A percentile compares a stretch with the other conserved stretches of the same genome.
These are phyloP conservation scores for Conops quadrifasciatus DNA, from an alignment of 2,888 invertebrate genomes.

Conservation along the genomic window DNA sequence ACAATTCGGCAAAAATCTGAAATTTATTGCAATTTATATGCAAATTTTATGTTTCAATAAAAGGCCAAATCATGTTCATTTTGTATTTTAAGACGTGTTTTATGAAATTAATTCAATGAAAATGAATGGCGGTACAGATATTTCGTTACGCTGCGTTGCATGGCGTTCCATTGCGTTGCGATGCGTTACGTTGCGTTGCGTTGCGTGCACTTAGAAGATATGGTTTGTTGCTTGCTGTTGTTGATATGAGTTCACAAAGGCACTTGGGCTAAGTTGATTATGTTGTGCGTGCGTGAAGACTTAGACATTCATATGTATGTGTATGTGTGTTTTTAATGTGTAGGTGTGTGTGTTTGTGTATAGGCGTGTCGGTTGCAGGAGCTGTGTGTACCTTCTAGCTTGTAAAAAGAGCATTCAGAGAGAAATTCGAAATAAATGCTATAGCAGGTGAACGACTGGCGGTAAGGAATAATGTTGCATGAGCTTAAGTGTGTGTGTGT, in stretches of 20 bases:
- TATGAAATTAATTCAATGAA: too few relatives aligned
- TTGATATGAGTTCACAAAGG: background rate
- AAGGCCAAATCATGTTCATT: background rate
- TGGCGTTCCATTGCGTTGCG: too few relatives aligned
- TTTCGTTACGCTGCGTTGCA: too few relatives aligned
- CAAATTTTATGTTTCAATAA: background rate
- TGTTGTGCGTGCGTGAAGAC: background rate
- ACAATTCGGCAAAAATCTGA: too few relatives aligned
- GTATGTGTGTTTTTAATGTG: background rate
- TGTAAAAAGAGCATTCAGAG: slow-evolving; percentile 2
- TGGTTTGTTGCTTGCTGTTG: slow-evolving; percentile 9
- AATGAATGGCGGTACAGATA: too few relatives aligned
- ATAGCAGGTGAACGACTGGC: background rate
- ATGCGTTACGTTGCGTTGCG: too few relatives aligned
- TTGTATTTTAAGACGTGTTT: background rate
- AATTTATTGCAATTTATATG: slow-evolving; percentile 2
- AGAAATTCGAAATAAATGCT: background rate
- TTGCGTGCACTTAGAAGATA: too few relatives aligned
- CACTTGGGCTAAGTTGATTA: background rate
- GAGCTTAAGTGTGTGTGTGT: background rate
- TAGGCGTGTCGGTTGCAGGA: background rate
- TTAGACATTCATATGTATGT: slow-evolving; percentile 4
- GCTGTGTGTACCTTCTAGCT: background rate
- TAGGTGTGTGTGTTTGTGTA: background rate
- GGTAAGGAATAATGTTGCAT: background rate